Percentiles rank a stretch among this genome's conserved stretches.
phyloP scores from a whole-genome alignment of 2,113 vertebrate genomes.

The Amia ocellicauda region DNA sequence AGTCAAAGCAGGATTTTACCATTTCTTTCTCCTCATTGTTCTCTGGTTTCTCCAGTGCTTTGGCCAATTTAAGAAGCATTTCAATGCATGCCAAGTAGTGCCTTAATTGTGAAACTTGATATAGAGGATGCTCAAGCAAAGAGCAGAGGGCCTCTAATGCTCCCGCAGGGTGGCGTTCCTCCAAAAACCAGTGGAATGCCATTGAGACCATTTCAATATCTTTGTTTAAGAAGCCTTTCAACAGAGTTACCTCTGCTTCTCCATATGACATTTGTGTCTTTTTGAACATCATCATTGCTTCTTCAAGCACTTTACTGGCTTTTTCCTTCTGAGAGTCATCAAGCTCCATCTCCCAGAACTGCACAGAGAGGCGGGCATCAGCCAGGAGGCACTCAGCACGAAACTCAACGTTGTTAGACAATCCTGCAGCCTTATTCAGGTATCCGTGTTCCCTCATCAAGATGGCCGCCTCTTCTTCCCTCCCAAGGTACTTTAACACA shows the following conservation, averaged over 20 bases:
- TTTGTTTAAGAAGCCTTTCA: constrained; percentile 54
- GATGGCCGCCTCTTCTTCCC: constrained; percentile 67
- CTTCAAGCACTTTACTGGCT: constrained; percentile 38
- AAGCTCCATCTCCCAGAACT: constrained; percentile 5
- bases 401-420: constrained; percentile 58
- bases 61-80: constrained; percentile 58
- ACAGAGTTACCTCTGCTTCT: constrained; percentile 57
- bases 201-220: constrained; percentile 45
- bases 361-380: constrained; percentile 43
- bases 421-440: constrained; percentile 63
- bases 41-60: constrained; percentile 49
- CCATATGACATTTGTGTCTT: constrained; percentile 49
- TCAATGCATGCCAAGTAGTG: constrained; percentile 39
- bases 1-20: constrained; percentile 71
- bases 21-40: constrained; percentile 69
- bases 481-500: constrained; percentile 56
- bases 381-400: constrained; percentile 62
- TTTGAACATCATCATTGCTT: constrained; percentile 55
- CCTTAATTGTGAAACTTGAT: background rate
- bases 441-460: constrained; percentile 66
- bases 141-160: constrained; percentile 60
- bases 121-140: constrained; percentile 5
- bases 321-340: constrained; percentile 15
- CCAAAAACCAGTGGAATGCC: constrained; percentile 43
- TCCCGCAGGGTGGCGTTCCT: constrained; percentile 60